Conservation (phyloP, 2,113 vertebrate species). For the Lepisosteus osseus region DNA sequence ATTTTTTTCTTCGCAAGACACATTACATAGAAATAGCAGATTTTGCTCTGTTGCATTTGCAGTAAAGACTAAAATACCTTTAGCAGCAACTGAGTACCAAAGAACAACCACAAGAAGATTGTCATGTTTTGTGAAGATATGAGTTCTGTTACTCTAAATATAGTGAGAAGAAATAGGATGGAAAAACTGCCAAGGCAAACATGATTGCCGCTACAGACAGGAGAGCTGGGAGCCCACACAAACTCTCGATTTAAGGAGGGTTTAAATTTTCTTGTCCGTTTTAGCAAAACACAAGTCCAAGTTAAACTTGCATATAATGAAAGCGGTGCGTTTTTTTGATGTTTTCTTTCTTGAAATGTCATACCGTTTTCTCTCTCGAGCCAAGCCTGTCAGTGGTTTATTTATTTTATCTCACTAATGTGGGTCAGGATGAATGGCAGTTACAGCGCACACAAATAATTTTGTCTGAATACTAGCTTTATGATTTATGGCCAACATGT, state of each 20-base stretch:
- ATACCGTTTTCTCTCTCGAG: constrained; percentile 49
- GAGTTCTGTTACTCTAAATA: constrained; percentile 6
- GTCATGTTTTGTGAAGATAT: constrained; percentile 14
- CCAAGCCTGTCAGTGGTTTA: constrained; percentile 55
- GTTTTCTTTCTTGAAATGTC: constrained; percentile 50
- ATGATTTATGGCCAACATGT: constrained; percentile 86
- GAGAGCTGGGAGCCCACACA: not conserved
- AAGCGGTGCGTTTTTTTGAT: constrained; percentile 45
- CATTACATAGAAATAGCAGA: constrained; percentile 34
- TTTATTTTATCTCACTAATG: constrained; percentile 80
- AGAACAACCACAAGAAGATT: not conserved
- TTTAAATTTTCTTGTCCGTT: constrained; percentile 7
- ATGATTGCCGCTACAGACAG: not conserved
- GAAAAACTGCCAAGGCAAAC: constrained; percentile 8
- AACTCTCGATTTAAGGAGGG: constrained; percentile 6
- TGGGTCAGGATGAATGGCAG: constrained; percentile 71
- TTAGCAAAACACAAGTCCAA: constrained; percentile 12
- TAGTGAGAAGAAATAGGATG: not conserved
- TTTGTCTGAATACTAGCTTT: constrained; percentile 78
- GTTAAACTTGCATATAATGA: constrained; percentile 24
- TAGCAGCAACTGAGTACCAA: not conserved
- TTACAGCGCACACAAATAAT: constrained; percentile 76
- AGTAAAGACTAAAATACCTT: too few species aligned
- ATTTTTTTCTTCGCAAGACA: constrained; percentile 33
- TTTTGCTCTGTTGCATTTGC: too few species aligned